Evolutionary conservation across 2,888 invertebrate species (phyloP), one percentile per base, ranked within the genome.

Genomic region (Eurytoma adleriae): DNA sequence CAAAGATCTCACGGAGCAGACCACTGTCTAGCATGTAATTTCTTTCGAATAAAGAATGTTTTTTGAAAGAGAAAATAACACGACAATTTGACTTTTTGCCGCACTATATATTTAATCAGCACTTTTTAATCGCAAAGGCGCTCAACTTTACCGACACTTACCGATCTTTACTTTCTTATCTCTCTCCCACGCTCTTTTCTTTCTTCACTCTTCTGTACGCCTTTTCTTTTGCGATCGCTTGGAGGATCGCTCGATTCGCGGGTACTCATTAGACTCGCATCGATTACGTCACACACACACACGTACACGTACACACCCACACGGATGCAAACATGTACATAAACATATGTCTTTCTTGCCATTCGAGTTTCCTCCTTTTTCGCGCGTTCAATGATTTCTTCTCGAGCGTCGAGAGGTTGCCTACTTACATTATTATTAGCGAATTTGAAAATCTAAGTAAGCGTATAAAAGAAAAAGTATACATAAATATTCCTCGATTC

Each of bases 181-280:
- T 64, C 64, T 64, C 64, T 18, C 40, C 64, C 64, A 3, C 64
- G 48, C 13, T 12, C 48, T 64, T 18, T 64, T 64, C 20, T 18
- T n/a, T 48, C 48, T n/a, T 64, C 48, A 48, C 64, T 64, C 18
- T 20, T 64, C 40, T 18, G 7, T 62, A 30, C 14, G 16, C 16
- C 56, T 74, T 68, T 68, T 68, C n/a, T 61, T 40, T 40, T 40
- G 10, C 10, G 10, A 40, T 40, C 40, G 16, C 64, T 16, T 30
- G 24, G 20, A 66, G 57, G 50, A 54, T 12, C 54, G 52, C 20
- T 10, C 57, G 20, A 78, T 13, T n/a, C 59, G 20, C 30, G 59
- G 74, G 74, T 79, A 79, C 79, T 79, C 79, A 66, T 70, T 75
- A n/a, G 57, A 79, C 61, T 79, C 61, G 71, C 59, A 40, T 56